phyloP scores from a whole-genome alignment of 2,113 vertebrate genomes.

The Scytalopus superciliaris region DNA sequence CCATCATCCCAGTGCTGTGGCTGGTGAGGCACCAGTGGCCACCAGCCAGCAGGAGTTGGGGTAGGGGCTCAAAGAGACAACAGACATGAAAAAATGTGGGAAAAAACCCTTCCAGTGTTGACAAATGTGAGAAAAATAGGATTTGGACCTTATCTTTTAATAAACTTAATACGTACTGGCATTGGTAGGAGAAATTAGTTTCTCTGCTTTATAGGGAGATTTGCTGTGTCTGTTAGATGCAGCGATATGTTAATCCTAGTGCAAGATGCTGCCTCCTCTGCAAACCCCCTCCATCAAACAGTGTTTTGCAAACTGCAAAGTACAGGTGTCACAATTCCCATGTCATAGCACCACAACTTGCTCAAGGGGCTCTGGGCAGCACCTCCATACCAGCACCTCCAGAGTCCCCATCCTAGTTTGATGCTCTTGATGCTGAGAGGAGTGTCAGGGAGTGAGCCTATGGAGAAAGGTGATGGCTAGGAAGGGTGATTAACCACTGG shows the following conservation, averaged over 20 bases:
- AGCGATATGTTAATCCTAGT: background rate
- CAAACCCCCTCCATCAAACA: rapidly evolving
- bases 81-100: background rate
- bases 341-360: background rate
- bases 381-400: rapidly evolving
- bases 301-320: background rate
- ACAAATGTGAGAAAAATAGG: background rate
- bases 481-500: background rate
- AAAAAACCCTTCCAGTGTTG: background rate
- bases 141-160: background rate
- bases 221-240: background rate
- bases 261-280: background rate
- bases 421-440: background rate
- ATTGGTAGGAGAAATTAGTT: background rate
- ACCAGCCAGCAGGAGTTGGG: background rate
- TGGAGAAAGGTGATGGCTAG: background rate
- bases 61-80: background rate
- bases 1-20: background rate
- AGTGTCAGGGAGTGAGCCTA: rapidly evolving
- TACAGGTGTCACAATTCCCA: background rate
- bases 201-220: background rate
- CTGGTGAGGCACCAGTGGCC: background rate
- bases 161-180: background rate
- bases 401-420: background rate
- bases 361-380: background rate